Percentiles rank a stretch among this genome's conserved stretches.
phyloP scores from a whole-genome alignment of 2,797 vertebrate genomes.

The Megalops cyprinoides region DNA sequence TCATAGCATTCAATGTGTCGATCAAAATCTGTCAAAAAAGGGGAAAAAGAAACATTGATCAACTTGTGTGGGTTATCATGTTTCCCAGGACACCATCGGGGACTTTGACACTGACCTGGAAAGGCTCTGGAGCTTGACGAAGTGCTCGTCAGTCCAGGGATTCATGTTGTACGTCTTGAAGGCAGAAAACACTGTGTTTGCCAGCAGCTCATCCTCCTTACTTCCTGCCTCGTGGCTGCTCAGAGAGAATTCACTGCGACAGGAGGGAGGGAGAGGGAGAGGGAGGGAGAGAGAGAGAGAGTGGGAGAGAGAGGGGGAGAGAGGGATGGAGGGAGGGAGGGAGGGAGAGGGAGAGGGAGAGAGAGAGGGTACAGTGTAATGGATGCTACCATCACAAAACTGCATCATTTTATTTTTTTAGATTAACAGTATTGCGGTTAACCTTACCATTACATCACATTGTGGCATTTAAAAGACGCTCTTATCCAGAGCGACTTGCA shows the following conservation, averaged over 20 bases:
- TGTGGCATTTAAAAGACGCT: too few species aligned
- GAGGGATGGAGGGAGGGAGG: not conserved
- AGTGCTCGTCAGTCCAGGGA: constrained; percentile 83
- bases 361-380: too few species aligned
- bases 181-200: constrained; percentile 53
- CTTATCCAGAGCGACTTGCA: too few species aligned
- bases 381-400: too few species aligned
- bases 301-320: not conserved
- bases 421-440: not conserved
- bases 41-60: too few species aligned
- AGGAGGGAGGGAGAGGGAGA: not conserved
- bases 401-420: not conserved
- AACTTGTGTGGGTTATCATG: too few species aligned
- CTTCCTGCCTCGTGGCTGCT: constrained; percentile 74
- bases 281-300: not conserved
- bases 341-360: not conserved
- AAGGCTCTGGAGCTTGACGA: constrained; percentile 78
- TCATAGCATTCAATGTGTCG: too few species aligned
- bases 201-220: constrained; percentile 64
- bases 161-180: constrained; percentile 69
- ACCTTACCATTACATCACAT: too few species aligned
- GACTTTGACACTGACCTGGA: constrained; percentile 58
- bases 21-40: too few species aligned
- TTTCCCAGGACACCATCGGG: too few species aligned
- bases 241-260: constrained; percentile 49